Evolutionary conservation across 2,888 invertebrate genomes (phyloP).

Genomic region (Drosophila merina): DNA sequence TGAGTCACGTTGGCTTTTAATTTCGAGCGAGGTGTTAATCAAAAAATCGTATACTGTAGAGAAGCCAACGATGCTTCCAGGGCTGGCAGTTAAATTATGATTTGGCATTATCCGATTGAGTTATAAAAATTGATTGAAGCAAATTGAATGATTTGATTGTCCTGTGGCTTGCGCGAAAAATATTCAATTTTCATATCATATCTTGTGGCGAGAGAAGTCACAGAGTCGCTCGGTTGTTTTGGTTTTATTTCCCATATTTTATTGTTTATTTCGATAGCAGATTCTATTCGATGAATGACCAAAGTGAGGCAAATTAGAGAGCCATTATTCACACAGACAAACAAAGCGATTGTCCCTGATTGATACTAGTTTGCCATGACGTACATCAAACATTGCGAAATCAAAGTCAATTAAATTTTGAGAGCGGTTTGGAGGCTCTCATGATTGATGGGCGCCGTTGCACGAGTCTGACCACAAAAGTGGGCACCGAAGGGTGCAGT

Average conservation of each 20-base stretch:
- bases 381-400: conserved; percentile 48
- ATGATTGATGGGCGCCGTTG: conserved; percentile 66
- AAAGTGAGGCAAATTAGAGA: conserved; percentile 61
- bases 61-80: conserved; percentile 2
- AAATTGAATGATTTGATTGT: no score
- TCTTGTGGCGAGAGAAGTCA: not conserved
- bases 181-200: no score
- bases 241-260: not conserved
- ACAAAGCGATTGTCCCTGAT: not conserved
- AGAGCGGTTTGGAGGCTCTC: conserved; percentile 46
- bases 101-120: conserved; percentile 4
- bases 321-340: conserved; percentile 14
- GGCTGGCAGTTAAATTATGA: not conserved
- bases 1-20: conserved; percentile 16
- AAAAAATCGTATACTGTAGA: conserved; percentile 26
- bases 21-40: conserved; percentile 59
- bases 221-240: not conserved
- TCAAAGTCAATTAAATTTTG: conserved; percentile 72
- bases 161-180: no score
- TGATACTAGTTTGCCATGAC: not conserved
- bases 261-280: not conserved
- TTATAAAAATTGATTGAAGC: not conserved
- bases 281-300: not conserved
- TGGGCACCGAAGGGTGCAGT: not conserved
- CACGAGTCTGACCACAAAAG: conserved; percentile 40